Conservation (phyloP, 2,888 invertebrate species). For the Drosophila peninsularis region DNA sequence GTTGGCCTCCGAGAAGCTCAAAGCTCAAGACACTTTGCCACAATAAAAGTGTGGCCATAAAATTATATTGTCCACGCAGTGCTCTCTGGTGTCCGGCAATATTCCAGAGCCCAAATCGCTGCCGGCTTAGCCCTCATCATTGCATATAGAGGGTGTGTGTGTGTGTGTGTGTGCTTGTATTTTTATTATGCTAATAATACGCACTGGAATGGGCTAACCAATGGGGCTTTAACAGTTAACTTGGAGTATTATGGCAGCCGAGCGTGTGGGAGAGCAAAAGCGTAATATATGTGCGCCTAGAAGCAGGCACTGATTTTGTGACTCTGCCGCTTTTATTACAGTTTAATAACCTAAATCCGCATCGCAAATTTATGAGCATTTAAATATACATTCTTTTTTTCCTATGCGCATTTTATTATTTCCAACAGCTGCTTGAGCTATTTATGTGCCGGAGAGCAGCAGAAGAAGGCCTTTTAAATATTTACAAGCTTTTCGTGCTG, state of each 20-base stretch:
- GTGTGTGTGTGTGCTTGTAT: slow-evolving; percentile 59
- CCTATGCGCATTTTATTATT: slow-evolving; percentile 53
- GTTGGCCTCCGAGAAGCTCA: slow-evolving; percentile 41
- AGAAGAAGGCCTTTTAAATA: slow-evolving; percentile 48
- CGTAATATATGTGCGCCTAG: slow-evolving; percentile 59
- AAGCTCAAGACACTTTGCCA: slow-evolving; percentile 68
- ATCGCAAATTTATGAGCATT: slow-evolving; percentile 76
- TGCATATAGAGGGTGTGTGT: slow-evolving; percentile 20
- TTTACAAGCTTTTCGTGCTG: slow-evolving; percentile 47
- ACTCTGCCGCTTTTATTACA: slow-evolving; percentile 62
- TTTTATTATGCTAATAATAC: slow-evolving; percentile 84
- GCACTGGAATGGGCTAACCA: slow-evolving; percentile 66
- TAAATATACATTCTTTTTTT: slow-evolving; percentile 60
- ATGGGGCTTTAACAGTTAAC: slow-evolving; percentile 71
- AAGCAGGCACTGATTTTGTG: slow-evolving; percentile 77
- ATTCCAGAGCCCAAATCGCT: slow-evolving; percentile 35
- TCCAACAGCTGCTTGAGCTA: slow-evolving; percentile 69
- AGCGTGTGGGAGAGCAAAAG: not conserved
- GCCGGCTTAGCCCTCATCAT: slow-evolving; percentile 44
- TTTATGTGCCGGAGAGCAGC: slow-evolving; percentile 40
- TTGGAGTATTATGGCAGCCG: slow-evolving; percentile 46
- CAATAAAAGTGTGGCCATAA: slow-evolving; percentile 77
- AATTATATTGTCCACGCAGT: slow-evolving; percentile 75
- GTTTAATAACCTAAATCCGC: slow-evolving; percentile 71
- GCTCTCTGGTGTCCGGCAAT: slow-evolving; percentile 44